These are phyloP conservation scores for Archaeoteleia sp. DNA, from an alignment of 2,888 invertebrate genomes.

Conservation along the genomic window DNA sequence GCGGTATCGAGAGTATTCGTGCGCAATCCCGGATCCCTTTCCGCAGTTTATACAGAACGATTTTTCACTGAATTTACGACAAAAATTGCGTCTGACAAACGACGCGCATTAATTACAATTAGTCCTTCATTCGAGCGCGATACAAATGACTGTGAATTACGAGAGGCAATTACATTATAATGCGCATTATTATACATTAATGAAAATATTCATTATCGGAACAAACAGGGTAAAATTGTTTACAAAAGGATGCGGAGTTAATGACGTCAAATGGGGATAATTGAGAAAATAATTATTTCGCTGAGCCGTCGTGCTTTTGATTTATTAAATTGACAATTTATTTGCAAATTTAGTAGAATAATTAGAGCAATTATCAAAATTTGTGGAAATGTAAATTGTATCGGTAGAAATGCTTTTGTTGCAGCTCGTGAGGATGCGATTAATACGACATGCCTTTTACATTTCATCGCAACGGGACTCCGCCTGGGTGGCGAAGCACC, in stretches of 20 bases:
- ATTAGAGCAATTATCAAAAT: too few species aligned
- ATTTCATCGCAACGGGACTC: conserved; percentile 35
- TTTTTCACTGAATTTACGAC: conserved; percentile 31
- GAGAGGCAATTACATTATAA: neutral
- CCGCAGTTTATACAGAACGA: conserved; percentile 33
- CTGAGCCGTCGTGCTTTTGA: conserved; percentile 22
- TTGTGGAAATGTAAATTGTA: too few species aligned
- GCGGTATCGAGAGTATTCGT: conserved; percentile 60
- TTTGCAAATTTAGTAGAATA: neutral
- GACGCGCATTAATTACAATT: conserved; percentile 15
- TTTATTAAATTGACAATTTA: conserved; percentile 2
- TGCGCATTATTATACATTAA: neutral
- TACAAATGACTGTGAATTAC: neutral
- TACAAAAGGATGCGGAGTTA: conserved; percentile 26
- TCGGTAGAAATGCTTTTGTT: too few species aligned
- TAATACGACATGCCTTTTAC: conserved; percentile 28
- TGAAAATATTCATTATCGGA: conserved; percentile 24
- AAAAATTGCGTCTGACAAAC: conserved; percentile 29
- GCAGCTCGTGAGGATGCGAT: conserved; percentile 17
- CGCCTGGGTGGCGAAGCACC: conserved; percentile 64
- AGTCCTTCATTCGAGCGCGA: neutral
- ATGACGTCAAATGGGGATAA: conserved; percentile 25
- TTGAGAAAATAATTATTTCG: conserved; percentile 30
- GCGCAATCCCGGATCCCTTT: conserved; percentile 46
- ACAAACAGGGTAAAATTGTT: conserved; percentile 34